Conservation (phyloP, 2,797 vertebrate species). For the Coregonus ussuriensis region DNA sequence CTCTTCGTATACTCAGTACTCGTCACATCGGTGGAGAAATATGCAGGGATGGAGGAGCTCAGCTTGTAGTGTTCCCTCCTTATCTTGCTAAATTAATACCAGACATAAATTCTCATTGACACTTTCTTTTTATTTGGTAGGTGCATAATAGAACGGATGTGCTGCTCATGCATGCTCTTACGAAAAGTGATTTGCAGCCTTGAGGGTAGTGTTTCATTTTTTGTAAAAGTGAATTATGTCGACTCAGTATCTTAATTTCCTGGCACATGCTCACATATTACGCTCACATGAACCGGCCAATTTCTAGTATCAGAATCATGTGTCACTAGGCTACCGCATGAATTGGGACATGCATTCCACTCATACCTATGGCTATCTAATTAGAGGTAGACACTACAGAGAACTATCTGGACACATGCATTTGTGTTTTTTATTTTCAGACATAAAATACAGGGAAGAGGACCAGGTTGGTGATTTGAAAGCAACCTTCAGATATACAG, state of each 20-base stretch:
- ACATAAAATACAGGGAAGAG: no score
- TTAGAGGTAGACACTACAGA: no score
- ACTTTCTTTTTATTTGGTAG: conserved; percentile 9
- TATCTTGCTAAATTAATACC: conserved; percentile 16
- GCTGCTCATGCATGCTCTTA: conserved; percentile 9
- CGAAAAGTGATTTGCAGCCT: conserved; percentile 18
- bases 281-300: background rate
- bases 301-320: no score
- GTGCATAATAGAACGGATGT: conserved; percentile 2
- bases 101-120: conserved; percentile 7
- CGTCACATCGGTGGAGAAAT: background rate
- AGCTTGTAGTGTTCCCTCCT: conserved; percentile 12
- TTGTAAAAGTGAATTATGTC: conserved; percentile 33
- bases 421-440: no score
- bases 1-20: no score
- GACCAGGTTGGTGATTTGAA: no score
- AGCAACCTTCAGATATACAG: no score
- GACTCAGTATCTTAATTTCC: conserved; percentile 30
- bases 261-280: conserved; percentile 5
- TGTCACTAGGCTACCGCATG: no score
- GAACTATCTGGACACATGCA: no score
- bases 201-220: conserved; percentile 8
- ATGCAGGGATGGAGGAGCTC: background rate
- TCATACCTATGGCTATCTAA: no score
- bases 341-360: no score